Conservation (phyloP, 1,140 invertebrate species). For the Helicoverpa zea region DNA sequence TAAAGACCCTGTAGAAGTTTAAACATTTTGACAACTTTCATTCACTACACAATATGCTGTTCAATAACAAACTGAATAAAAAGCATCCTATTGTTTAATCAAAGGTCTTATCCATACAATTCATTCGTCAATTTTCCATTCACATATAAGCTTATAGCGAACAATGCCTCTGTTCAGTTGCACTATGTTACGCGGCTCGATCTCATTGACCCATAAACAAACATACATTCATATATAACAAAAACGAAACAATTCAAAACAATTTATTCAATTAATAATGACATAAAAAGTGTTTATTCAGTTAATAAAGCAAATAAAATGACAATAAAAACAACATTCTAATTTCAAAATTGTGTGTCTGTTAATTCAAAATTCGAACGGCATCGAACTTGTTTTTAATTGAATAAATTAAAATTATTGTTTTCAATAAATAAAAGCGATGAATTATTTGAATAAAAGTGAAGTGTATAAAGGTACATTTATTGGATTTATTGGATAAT, state of each 20-base stretch:
- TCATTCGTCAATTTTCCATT: slow-evolving; percentile 66
- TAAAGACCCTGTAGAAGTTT: background rate
- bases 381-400: background rate
- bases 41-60: background rate
- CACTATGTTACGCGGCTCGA: slow-evolving; percentile 67
- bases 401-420: slow-evolving; percentile 10
- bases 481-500: slow-evolving; percentile 59
- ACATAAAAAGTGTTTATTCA: background rate
- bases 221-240: slow-evolving; percentile 30
- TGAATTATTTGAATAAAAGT: slow-evolving; percentile 9
- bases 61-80: background rate
- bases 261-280: slow-evolving; percentile 36
- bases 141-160: slow-evolving; percentile 82
- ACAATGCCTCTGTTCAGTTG: slow-evolving; percentile 80
- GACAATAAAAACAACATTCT: background rate
- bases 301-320: background rate
- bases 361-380: slow-evolving; percentile 10
- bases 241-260: slow-evolving; percentile 38
- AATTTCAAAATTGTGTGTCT: background rate
- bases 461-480: background rate
- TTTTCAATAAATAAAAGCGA: slow-evolving; percentile 23
- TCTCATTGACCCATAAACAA: slow-evolving; percentile 72
- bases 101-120: slow-evolving; percentile 65
- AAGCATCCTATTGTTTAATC: background rate
- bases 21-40: background rate